Percentiles rank a stretch among this genome's conserved stretches.
phyloP scores from a whole-genome alignment of 2,113 vertebrate species.

The Columba janthina region DNA sequence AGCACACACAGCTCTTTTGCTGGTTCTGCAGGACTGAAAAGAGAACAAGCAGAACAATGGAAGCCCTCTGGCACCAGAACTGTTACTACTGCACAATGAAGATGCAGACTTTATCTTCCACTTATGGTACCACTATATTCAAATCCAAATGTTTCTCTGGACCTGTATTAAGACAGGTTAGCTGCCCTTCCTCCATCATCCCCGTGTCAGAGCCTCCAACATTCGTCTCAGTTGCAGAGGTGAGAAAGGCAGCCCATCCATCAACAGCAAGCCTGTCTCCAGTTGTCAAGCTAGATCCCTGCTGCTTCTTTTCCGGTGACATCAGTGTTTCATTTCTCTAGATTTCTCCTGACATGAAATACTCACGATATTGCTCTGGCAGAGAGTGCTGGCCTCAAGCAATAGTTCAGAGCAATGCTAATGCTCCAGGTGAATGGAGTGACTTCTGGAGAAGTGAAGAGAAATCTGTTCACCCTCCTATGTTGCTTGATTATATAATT shows the following conservation, averaged over 20 bases:
- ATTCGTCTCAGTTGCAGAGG: background rate
- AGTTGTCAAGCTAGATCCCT: background rate
- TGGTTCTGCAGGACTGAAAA: background rate
- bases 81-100: background rate
- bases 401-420: background rate
- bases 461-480: background rate
- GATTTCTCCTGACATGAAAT: background rate
- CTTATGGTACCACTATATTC: background rate
- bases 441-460: background rate
- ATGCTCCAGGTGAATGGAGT: conserved; percentile 23
- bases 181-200: background rate
- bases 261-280: background rate
- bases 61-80: background rate
- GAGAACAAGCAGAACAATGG: background rate
- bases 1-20: background rate
- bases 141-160: background rate
- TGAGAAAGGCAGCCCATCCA: background rate
- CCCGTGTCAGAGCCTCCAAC: fast-evolving
- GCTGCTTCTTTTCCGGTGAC: conserved; percentile 37
- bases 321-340: background rate
- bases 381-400: background rate
- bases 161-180: background rate
- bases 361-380: background rate
- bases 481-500: conserved; percentile 15
- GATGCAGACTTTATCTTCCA: background rate